Evolutionary conservation across 2,797 vertebrate species (phyloP), one percentile per base, ranked within the genome.

Genomic region (Gila robusta): DNA sequence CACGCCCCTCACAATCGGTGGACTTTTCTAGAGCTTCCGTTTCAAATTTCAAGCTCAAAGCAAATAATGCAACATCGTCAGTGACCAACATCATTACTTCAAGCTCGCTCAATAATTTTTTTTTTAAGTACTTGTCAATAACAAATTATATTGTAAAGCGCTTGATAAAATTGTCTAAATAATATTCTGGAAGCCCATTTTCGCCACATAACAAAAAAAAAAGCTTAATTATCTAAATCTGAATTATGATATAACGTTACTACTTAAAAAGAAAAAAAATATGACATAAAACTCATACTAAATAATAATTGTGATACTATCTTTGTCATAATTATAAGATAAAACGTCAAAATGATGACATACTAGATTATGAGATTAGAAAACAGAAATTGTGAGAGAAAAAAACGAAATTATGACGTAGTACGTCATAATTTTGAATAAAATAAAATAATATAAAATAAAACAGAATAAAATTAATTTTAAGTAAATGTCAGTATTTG

Each of bases 11-110:
- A 0, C 3, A 1, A 1, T 8, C 54, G 2, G 1, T 4, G 66
- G 64, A 79, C 66, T 28, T 11, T 84, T 41, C 62, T 69, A 67
- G 32, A 56, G 26, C 76, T 86, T 86, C 84, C 78, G 81, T 7
- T 35, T 70, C 35, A 21, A 17, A 5, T n/a, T 39, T 64, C 56
- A 47, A n/a, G 5, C 16, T 11, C 16, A 3, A 28, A 26, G 14
- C 59, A 28, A 47, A 49, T 73, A 71, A 71, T 72, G 23, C 44
- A n/a, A n/a, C 3, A 3, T 71, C 2, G 2, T 21, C 32, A 28
- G 2, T 7, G 26, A 16, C 1, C 19, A 37, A 62, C 8, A 9
- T 37, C 17, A 37, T 70, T n/a, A 41, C 69, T 17, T 47, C 70
- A 72, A 14, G n/a, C 41, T 47, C 9, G 10, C 69, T 14, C 37